Conservation (phyloP, 2,888 invertebrate genomes). For the Onchidella celtica region DNA sequence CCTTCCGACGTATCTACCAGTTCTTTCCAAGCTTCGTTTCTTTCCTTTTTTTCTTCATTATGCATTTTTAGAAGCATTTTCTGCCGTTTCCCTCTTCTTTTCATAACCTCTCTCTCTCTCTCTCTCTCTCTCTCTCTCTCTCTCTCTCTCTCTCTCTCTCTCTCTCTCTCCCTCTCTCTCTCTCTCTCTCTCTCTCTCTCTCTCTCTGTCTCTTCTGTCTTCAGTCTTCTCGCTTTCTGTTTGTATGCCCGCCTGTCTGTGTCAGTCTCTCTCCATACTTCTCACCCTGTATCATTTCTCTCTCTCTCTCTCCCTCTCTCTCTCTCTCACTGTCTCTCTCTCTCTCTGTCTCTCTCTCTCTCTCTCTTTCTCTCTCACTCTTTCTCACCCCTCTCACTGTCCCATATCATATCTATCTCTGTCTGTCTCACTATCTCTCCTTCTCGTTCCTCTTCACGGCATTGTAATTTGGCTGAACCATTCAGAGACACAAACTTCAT, state of each 20-base stretch:
- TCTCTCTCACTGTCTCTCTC: not conserved
- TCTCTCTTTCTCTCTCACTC: constrained; percentile 37
- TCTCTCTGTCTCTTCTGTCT: too few species aligned
- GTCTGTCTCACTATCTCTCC: not conserved
- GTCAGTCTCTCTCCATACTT: constrained; percentile 24
- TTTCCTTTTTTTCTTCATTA: too few species aligned
- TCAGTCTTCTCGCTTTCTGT: constrained; percentile 2
- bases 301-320: not conserved
- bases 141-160: too few species aligned
- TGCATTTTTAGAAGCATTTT: too few species aligned
- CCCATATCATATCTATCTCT: not conserved
- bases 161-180: constrained; percentile 17
- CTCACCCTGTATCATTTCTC: constrained; percentile 24
- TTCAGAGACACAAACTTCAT: too few species aligned
- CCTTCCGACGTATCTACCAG: not conserved
- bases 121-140: constrained; percentile 20
- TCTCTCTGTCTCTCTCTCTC: constrained; percentile 34
- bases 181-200: constrained; percentile 21
- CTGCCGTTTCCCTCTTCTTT: constrained; percentile 5
- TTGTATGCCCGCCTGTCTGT: not conserved
- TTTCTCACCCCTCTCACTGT: constrained; percentile 4
- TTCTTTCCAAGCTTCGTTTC: not conserved
- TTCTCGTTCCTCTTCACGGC: too few species aligned
- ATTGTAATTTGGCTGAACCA: too few species aligned
- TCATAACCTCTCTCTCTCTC: too few species aligned